Evolutionary conservation across 2,797 vertebrate genomes (phyloP).

Genomic region (Mustela erminea): DNA sequence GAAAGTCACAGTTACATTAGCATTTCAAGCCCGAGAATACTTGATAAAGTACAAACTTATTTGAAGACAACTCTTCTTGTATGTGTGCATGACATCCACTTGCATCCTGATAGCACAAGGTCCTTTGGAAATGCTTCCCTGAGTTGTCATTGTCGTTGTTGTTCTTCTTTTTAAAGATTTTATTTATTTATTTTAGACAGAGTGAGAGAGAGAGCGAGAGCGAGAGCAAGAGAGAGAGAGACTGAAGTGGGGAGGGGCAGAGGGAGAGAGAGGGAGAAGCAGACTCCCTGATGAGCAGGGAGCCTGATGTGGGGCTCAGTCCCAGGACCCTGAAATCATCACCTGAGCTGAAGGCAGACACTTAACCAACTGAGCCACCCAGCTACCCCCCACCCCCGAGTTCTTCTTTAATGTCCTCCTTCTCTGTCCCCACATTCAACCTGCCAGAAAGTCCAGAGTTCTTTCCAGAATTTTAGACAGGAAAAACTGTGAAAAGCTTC

Average conservation of each 20-base stretch:
- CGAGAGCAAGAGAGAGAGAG: too few species aligned
- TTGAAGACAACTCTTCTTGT: neutral
- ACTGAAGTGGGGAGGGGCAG: too few species aligned
- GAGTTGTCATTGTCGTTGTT: neutral
- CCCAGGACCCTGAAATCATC: too few species aligned
- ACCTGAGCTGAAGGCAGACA: too few species aligned
- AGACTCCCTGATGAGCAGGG: too few species aligned
- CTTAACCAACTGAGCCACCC: too few species aligned
- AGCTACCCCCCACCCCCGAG: neutral
- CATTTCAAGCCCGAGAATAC: neutral
- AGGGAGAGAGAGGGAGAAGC: too few species aligned
- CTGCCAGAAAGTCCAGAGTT: neutral
- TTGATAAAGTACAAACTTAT: neutral
- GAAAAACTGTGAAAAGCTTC: neutral
- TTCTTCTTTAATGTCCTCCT: neutral
- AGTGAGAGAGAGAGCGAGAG: too few species aligned
- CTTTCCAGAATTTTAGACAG: neutral
- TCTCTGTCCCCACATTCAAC: neutral
- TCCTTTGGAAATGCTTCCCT: neutral
- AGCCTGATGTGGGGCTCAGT: too few species aligned
- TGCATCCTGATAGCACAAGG: fast-evolving
- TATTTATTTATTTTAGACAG: too few species aligned
- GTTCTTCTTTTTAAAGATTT: too few species aligned
- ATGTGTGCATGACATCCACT: neutral
- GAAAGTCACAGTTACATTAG: neutral